Evolutionary conservation across 2,888 invertebrate genomes (phyloP).

Genomic region (Schizaphis graminum): DNA sequence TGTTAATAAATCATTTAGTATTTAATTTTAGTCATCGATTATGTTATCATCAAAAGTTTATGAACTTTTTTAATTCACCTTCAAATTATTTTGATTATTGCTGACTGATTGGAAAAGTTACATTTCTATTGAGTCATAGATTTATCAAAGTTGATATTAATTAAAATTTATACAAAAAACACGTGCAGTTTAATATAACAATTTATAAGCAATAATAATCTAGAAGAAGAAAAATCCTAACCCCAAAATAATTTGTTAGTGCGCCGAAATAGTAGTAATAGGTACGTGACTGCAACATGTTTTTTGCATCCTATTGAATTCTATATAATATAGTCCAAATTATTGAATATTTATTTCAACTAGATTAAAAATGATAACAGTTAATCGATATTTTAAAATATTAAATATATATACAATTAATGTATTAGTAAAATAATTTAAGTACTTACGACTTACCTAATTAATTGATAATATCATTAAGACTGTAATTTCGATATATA

Average conservation of each 20-base stretch:
- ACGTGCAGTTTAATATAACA: background rate
- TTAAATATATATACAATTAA: background rate
- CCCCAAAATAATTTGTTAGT: background rate
- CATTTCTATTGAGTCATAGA: background rate
- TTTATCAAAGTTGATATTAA: background rate
- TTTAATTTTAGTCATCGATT: background rate
- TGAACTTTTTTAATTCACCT: background rate
- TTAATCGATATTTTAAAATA: background rate
- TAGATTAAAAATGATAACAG: background rate
- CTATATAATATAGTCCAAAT: background rate
- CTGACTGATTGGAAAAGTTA: background rate
- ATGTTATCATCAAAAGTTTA: background rate
- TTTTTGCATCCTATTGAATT: background rate
- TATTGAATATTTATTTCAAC: slow-evolving; percentile 16
- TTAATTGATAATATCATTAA: background rate
- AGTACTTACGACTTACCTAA: too few species aligned
- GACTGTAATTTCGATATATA: background rate
- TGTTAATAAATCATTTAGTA: background rate
- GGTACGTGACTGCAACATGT: background rate
- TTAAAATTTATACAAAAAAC: background rate
- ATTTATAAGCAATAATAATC: background rate
- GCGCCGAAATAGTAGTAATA: background rate
- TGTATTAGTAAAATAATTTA: background rate
- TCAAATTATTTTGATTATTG: background rate
- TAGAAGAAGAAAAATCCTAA: background rate